Evolutionary conservation across 2,888 invertebrate genomes (phyloP), one percentile per base, ranked within the genome.

Genomic region (Hypercompe scribonia): DNA sequence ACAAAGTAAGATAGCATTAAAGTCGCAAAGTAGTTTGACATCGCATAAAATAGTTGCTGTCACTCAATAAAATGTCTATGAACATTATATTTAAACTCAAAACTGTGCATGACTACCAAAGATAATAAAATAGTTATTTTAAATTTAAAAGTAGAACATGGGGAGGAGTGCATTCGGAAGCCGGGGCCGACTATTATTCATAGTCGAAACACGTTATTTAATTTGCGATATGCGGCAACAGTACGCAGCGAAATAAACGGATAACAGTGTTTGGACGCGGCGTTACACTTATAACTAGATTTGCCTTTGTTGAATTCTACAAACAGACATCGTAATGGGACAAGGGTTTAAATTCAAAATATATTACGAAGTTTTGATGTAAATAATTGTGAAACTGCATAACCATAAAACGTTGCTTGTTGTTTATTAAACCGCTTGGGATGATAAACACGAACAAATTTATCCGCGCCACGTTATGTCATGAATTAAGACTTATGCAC

Each of bases 281-380:
- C 87, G 90, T 92, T 91, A 90, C 92, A 90, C 90, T 90, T 91
- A 89, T 94, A 95, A 95, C 91, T 94, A 88, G 91, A 93, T 95
- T 95, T 93, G 91, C 90, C 89, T 93, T 92, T 93, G 92, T 92
- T 90, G 89, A 91, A 90, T 91, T 89, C 89, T 87, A 86, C 91
- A 91, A 91, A 93, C 92, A 91, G 84, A 88, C 87, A 86, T 87
- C 84, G 86, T 91, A 92, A 92, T 90, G 89, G 90, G 90, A 90
- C 91, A 90, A 90, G 88, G 91, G 92, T 90, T 93, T 93, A 90
- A 90, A 93, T 90, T 88, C 88, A 87, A 91, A 93, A 90, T 90
- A 90, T 89, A 92, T 93, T 91, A 91, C 84, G 81, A 86, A 85
- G 73, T 86, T 86, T 81, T 85, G 84, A 87, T 84, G 87, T 85